phyloP scores from a whole-genome alignment of 2,888 invertebrate species.

The Exocentrus adspersus region DNA sequence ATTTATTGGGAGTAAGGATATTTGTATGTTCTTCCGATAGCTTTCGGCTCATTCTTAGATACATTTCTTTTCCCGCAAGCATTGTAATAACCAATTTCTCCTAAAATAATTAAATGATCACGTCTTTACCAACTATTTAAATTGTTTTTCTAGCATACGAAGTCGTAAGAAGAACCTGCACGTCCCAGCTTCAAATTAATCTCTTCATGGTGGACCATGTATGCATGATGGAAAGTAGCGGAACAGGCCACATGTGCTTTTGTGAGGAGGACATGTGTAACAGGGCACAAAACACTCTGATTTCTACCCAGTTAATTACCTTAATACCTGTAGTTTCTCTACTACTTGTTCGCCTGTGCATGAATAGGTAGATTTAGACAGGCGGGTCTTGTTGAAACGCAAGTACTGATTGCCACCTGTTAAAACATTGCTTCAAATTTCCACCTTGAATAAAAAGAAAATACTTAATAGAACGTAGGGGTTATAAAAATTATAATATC shows the following conservation, averaged over 20 bases:
- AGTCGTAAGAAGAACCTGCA: conserved; percentile 91
- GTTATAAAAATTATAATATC: background rate
- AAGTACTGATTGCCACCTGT: background rate
- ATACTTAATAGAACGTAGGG: background rate
- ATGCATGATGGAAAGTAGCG: conserved; percentile 99
- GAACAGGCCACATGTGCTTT: conserved; percentile 98
- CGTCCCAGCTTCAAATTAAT: conserved; percentile 93
- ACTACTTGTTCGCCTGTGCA: conserved; percentile 52
- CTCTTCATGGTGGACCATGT: conserved; percentile 98
- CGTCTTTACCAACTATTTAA: background rate
- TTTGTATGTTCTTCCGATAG: too few species aligned
- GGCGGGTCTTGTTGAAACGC: conserved; percentile 20
- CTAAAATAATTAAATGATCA: too few species aligned
- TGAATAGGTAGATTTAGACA: conserved; percentile 49
- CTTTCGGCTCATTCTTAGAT: too few species aligned
- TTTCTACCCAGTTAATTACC: conserved; percentile 15
- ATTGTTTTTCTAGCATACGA: conserved; percentile 79
- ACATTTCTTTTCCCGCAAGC: too few species aligned
- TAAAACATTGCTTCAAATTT: conserved; percentile 18
- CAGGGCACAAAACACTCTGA: conserved; percentile 59
- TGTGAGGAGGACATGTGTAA: conserved; percentile 98
- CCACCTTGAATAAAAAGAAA: too few species aligned
- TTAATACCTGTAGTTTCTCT: conserved; percentile 50
- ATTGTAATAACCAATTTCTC: too few species aligned
- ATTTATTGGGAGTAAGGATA: too few species aligned